Evolutionary conservation across 2,113 vertebrate genomes (phyloP).

Genomic region (Cyprinodon variegatus): DNA sequence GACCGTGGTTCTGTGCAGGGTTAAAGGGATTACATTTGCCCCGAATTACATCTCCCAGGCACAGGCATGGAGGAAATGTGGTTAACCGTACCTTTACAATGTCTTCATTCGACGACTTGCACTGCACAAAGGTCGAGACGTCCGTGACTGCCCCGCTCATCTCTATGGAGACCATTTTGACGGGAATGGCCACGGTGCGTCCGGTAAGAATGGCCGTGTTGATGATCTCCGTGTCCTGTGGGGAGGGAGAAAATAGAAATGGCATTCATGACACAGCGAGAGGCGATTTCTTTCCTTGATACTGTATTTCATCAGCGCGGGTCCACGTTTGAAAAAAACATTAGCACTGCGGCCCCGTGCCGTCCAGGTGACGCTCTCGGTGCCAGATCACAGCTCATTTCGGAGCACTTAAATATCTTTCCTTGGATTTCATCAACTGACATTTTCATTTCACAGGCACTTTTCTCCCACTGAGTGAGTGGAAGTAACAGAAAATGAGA

Average conservation of each 20-base stretch:
- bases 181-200: constrained; percentile 93
- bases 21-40: constrained; percentile 39
- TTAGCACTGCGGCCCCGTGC: constrained; percentile 2
- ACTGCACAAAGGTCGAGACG: constrained; percentile 87
- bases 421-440: constrained; percentile 54
- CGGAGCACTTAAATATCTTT: constrained; percentile 21
- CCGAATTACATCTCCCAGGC: constrained; percentile 33
- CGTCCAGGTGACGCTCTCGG: constrained; percentile 26
- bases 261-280: constrained; percentile 23
- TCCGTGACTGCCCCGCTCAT: constrained; percentile 88
- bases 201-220: constrained; percentile 97
- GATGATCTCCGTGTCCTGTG: constrained; percentile 96
- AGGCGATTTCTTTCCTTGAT: constrained; percentile 21
- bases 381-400: constrained; percentile 27
- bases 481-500: constrained; percentile 13
- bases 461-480: constrained; percentile 2
- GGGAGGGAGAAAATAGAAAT: constrained; percentile 9
- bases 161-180: constrained; percentile 97
- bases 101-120: constrained; percentile 95
- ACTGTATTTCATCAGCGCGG: constrained; percentile 42
- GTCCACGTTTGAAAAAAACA: constrained; percentile 24
- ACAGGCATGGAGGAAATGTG: constrained; percentile 13
- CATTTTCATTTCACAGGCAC: constrained; percentile 35
- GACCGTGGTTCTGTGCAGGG: constrained; percentile 4
- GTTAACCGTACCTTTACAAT: constrained; percentile 90